Base-by-base conservation (phyloP, 2,888 invertebrate species). In the Ferrisia virgata region DNA sequence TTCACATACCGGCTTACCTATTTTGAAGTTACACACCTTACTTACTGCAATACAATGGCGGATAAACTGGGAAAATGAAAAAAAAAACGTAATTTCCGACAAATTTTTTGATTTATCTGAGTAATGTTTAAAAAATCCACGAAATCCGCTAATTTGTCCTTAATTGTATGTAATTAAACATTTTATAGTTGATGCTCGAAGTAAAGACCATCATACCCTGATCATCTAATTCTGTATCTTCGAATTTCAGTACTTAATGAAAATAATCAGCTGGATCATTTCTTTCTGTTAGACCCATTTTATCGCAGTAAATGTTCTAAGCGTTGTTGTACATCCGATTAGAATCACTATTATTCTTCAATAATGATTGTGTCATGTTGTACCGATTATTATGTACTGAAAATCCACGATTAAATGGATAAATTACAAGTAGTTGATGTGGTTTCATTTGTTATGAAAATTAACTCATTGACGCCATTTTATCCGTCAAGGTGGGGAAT, bases 401-500 rank as follows among this genome's bases (percentile, higher is more conserved):
- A 53, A 22, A 53, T 22, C 53, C 8, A 53, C 8, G 53, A 28
- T 28, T 28, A 15, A 13, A 25, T 28, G 28, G 28, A 64, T 4
- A 28, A 64, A 64, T 28, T 11, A 5, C 15, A 64, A 64, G 25
- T 28, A 2, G 64, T 58, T 28, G 64, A 28, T 64, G 31, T 28
- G 28, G 13, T 64, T 25, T 64, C 4, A 31, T 28, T 28, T 31
- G 64, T 64, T 28, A 28, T 64, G 28, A 64, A 64, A 64, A 64
- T 64, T 28, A 64, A 64, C 64, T 13, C 28, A 58, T 43, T 28
- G 81, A 81, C 81, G 81, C 81, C 81, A 81, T 81, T 81, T 81
- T 81, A 80, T 53, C 58, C 28, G 36, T 81, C 81, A 81, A 53
- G 81, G 81, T 81, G 81, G 58, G 47, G 81, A 81, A 81, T 36